Evolutionary conservation across 2,797 vertebrate species (phyloP), one percentile per base, ranked within the genome.

Genomic region (Zonotrichia albicollis): DNA sequence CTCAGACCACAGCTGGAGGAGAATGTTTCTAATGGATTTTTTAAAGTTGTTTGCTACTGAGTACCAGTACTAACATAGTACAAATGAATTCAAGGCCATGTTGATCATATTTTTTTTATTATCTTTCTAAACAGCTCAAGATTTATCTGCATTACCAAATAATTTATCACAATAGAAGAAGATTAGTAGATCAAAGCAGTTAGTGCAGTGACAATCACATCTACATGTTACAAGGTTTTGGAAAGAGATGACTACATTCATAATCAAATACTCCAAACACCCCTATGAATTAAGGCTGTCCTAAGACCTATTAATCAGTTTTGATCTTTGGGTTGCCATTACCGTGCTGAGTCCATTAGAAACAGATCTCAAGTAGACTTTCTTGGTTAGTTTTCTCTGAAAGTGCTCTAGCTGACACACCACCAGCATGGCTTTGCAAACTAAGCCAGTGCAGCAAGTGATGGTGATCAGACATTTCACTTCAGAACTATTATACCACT

Each of bases 1-100:
- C 36, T 92, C 51, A 90, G 89, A 61, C 83, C 77, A 80, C 80
- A 94, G 87, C 74, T 94, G 79, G 67, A 96, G 76, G 84, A 94
- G 42, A 60, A 66, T 58, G 11, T 74, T 93, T 92, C 50, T 89
- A 87, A 96, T 95, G 81, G 57, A 84, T 80, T 76, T 78, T 90
- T 72, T 92, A 1, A 89, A 87, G 70, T 74, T 83, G 20, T 80
- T 91, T 34, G 26, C 71, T 84, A 46, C 51, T 79, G 87, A 90
- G 36, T 61, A 74, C 80, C 26, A 66, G 66, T 78, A 76, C 55
- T 90, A 86, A 51, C 54, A 58, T 14, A 23, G 46, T 32, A 46
- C 29, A 25, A 96, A 21, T 40, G 64, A 94, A 84, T 83, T 6
- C 74, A 68, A 81, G 73, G 54, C n/a, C 40, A 26, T 10, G 34